A percentile compares a stretch with the other conserved stretches of the same genome.
These are phyloP conservation scores for Halcyon senegalensis DNA, from an alignment of 2,113 vertebrate genomes.

Conservation along the genomic window DNA sequence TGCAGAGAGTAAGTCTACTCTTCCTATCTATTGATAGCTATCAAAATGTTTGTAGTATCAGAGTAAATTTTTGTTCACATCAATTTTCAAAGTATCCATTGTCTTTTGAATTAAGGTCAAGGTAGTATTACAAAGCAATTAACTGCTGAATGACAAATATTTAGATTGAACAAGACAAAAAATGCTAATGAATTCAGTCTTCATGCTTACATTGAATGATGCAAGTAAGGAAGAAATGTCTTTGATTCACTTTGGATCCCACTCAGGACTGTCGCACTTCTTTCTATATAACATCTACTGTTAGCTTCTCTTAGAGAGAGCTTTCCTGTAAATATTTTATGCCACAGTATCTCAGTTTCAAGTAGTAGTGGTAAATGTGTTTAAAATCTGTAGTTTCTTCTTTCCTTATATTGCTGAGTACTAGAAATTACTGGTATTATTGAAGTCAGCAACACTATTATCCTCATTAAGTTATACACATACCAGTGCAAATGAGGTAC, in stretches of 20 bases:
- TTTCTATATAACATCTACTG: background rate
- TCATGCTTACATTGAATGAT: background rate
- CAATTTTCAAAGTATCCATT: constrained; percentile 34
- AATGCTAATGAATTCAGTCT: background rate
- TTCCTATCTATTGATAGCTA: background rate
- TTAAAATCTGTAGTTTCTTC: background rate
- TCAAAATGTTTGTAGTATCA: constrained; percentile 9
- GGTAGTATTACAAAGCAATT: background rate
- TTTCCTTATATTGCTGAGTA: background rate
- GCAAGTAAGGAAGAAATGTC: background rate
- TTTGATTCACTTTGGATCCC: background rate
- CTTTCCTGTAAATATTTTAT: background rate
- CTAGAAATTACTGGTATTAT: background rate
- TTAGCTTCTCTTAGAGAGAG: background rate
- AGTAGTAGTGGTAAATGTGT: background rate
- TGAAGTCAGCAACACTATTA: background rate
- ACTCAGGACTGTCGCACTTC: background rate
- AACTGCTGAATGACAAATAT: background rate
- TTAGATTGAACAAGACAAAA: background rate
- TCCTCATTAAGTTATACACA: background rate
- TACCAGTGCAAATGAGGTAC: background rate
- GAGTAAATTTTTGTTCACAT: constrained; percentile 5
- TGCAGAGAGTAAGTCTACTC: background rate
- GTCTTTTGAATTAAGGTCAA: background rate
- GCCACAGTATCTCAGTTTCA: background rate